Percentiles rank a stretch among this genome's conserved stretches.
These are phyloP conservation scores for Parnassius apollo DNA, from an alignment of 2,888 invertebrate species.

Conservation along the genomic window DNA sequence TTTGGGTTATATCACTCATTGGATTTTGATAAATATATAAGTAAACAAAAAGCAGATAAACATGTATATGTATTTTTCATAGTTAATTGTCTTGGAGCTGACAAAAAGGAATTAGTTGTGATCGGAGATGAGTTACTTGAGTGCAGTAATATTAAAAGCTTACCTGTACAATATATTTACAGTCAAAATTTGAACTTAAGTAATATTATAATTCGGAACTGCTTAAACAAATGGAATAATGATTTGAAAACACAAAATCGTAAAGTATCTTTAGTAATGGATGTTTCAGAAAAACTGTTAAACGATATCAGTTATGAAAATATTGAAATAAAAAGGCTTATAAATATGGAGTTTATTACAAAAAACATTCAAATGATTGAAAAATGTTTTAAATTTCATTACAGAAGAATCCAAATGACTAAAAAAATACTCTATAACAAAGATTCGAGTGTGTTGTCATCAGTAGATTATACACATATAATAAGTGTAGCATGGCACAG, in stretches of 20 bases:
- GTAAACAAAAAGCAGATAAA: constrained; percentile 34
- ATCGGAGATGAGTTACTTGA: constrained; percentile 40
- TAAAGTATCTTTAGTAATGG: constrained; percentile 37
- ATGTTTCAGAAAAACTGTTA: constrained; percentile 32
- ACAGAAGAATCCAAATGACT: constrained; percentile 45
- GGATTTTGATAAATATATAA: constrained; percentile 38
- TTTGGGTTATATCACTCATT: constrained; percentile 41
- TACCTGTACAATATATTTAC: constrained; percentile 43
- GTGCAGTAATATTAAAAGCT: constrained; percentile 33
- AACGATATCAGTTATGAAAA: constrained; percentile 36
- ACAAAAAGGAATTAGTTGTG: constrained; percentile 40
- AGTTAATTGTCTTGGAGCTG: constrained; percentile 39
- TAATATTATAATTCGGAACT: constrained; percentile 35
- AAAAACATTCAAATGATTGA: constrained; percentile 39
- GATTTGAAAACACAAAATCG: constrained; percentile 35
- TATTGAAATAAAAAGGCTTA: constrained; percentile 37
- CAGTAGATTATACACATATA: constrained; percentile 42
- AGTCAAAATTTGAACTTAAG: constrained; percentile 38
- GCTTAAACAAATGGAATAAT: constrained; percentile 43
- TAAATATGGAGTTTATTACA: constrained; percentile 36
- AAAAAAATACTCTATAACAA: constrained; percentile 37
- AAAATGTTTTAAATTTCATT: constrained; percentile 46
- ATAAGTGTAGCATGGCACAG: constrained; percentile 46
- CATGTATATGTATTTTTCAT: constrained; percentile 43
- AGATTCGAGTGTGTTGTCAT: constrained; percentile 28